Percentiles rank a stretch among this genome's conserved stretches.
phyloP scores from a whole-genome alignment of 2,797 vertebrate genomes.

The Sebastes melanostomus region DNA sequence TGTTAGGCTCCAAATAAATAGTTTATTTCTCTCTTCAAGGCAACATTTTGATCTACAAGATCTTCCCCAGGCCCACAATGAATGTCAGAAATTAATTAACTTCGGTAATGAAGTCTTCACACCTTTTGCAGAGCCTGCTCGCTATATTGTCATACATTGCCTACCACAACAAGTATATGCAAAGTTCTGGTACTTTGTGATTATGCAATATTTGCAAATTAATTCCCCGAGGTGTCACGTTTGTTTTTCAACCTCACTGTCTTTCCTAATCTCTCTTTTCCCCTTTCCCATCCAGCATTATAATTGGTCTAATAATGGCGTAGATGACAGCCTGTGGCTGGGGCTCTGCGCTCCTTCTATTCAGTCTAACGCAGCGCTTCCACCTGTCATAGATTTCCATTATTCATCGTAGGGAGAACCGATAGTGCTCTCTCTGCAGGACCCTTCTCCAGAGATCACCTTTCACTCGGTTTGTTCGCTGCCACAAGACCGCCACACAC shows the following conservation, averaged over 20 bases:
- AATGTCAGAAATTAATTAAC: constrained; percentile 13
- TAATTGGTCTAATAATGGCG: constrained; percentile 61
- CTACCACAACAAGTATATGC: constrained; percentile 7
- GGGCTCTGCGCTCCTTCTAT: background rate
- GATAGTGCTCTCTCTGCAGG: constrained; percentile 11
- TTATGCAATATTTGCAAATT: constrained; percentile 19
- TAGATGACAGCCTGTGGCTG: constrained; percentile 29
- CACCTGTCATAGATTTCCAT: constrained; percentile 41
- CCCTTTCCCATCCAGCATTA: constrained; percentile 18
- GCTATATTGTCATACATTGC: background rate
- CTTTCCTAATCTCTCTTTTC: constrained; percentile 12
- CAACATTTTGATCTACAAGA: background rate
- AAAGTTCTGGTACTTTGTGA: constrained; percentile 15
- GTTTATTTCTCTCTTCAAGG: background rate
- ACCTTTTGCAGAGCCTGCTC: background rate
- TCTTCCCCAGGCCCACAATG: background rate
- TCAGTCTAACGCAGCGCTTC: constrained; percentile 18
- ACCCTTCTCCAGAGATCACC: background rate
- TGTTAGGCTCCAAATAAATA: background rate
- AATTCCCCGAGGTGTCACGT: constrained; percentile 33
- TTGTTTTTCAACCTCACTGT: constrained; percentile 36
- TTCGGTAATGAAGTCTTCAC: background rate
- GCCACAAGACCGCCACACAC: background rate
- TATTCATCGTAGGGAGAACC: constrained; percentile 35
- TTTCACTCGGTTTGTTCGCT: constrained; percentile 3